These are phyloP conservation scores for Mimumesa dahlbomi DNA, from an alignment of 2,888 invertebrate species.

Conservation along the genomic window DNA sequence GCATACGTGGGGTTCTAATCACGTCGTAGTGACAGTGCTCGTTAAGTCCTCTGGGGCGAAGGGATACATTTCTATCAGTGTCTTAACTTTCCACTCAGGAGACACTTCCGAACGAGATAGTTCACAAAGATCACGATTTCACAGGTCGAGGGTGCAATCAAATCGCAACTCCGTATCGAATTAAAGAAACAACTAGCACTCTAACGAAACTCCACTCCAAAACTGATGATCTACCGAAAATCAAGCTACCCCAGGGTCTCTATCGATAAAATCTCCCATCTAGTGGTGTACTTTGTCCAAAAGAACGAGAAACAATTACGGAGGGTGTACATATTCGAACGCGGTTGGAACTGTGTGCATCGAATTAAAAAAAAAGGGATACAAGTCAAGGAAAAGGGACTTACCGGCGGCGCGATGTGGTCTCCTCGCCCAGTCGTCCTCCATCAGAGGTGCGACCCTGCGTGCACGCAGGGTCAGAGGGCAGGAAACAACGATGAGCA, in stretches of 20 bases:
- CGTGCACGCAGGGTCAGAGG: conserved; percentile 79
- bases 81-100: too few relatives aligned
- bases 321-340: background rate
- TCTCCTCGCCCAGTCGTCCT: conserved; percentile 86
- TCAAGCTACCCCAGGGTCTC: too few relatives aligned
- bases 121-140: too few relatives aligned
- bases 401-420: conserved; percentile 86
- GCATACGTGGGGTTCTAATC: too few relatives aligned
- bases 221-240: too few relatives aligned
- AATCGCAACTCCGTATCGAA: too few relatives aligned
- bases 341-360: background rate
- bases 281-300: background rate
- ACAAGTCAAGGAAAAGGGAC: conserved; percentile 69
- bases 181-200: conserved; percentile 52
- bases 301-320: too few relatives aligned
- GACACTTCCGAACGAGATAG: too few relatives aligned
- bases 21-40: too few relatives aligned
- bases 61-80: too few relatives aligned
- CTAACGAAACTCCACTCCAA: conserved; percentile 43
- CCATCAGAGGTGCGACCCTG: conserved; percentile 85
- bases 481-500: conserved; percentile 77
- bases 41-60: too few relatives aligned
- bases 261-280: background rate
- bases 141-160: too few relatives aligned
- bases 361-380: conserved; percentile 10